Base-by-base conservation (phyloP, 2,888 invertebrate genomes). In the Hedychridium roseum region DNA sequence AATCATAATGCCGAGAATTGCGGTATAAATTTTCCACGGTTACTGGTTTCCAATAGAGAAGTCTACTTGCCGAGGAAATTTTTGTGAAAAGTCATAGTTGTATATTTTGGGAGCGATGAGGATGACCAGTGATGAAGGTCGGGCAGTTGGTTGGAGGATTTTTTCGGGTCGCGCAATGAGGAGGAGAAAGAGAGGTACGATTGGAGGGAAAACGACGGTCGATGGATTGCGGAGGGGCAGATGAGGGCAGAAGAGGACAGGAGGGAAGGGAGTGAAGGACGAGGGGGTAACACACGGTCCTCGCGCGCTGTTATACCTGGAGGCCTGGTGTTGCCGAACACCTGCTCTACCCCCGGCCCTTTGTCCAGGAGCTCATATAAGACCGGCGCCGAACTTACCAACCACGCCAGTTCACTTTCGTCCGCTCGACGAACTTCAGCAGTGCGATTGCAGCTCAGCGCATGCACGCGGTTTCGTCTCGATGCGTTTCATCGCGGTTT, bases 261-360 rank as follows among this genome's bases (percentile, higher is more conserved):
- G 30, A 38, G 27, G 36, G 17, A n/a, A 11, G 20, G 31, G 21
- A 17, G 20, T 16, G 12, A n/a, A 9, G 20, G 16, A n/a, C n/a
- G 36, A 15, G 16, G 18, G 20, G 17, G 36, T 2, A 3, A 20
- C 11, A 36, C 21, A 36, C n/a, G n/a, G n/a, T n/a, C n/a, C n/a
- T n/a, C n/a, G n/a, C n/a, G n/a, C n/a, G 32, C 11, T 41, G 37
- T 50, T 61, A 66, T 71, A 70, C 67, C 70, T 67, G 70, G 64
- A 64, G 66, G 73, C 70, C 71, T 68, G 71, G 69, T 71, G 69
- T 67, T 64, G 55, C 54, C 58, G 67, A 72, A 76, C 76, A 76
- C 76, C 76, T 76, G 75, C 73, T 69, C 66, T 56, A 50, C 57
- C 52, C 50, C 58, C 60, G 64, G 60, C 46, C 64, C 64, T 70